phyloP scores from a whole-genome alignment of 2,888 invertebrate species.

The Dromius quadrimaculatus region DNA sequence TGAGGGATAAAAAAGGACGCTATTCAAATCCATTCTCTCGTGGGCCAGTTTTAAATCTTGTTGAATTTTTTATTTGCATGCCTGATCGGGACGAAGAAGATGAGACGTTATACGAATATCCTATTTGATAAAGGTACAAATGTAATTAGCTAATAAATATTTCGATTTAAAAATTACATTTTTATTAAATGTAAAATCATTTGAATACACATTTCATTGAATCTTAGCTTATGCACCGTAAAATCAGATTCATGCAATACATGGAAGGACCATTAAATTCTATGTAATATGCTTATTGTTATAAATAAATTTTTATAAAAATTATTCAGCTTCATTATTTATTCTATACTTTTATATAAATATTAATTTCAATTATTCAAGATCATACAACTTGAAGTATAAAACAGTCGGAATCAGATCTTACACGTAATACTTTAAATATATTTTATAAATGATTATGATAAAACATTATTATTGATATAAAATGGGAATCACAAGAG shows the following conservation, averaged over 20 bases:
- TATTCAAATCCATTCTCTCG: slow-evolving; percentile 94
- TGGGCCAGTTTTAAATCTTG: slow-evolving; percentile 86
- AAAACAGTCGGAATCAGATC: too few species aligned
- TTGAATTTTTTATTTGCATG: slow-evolving; percentile 91
- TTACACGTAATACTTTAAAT: not conserved
- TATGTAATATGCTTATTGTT: slow-evolving; percentile 38
- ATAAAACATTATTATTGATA: too few species aligned
- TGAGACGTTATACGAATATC: slow-evolving; percentile 77
- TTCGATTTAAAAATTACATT: slow-evolving; percentile 39
- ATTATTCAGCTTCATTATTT: slow-evolving; percentile 17
- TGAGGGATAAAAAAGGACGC: slow-evolving; percentile 88
- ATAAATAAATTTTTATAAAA: slow-evolving; percentile 27
- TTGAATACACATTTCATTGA: slow-evolving; percentile 47
- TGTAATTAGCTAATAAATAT: slow-evolving; percentile 8
- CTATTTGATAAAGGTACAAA: slow-evolving; percentile 62
- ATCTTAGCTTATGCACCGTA: slow-evolving; percentile 44
- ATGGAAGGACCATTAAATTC: slow-evolving; percentile 24
- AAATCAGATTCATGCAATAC: slow-evolving; percentile 45
- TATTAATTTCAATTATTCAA: not conserved
- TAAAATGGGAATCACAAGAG: too few species aligned
- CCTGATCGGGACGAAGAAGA: slow-evolving; percentile 85
- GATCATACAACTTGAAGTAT: too few species aligned
- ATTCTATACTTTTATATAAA: slow-evolving; percentile 9
- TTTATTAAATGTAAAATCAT: slow-evolving; percentile 49
- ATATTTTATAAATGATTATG: too few species aligned